A percentile compares a stretch with the other conserved stretches of the same genome.
These are phyloP conservation scores for Prosapia bicincta DNA, from an alignment of 2,888 invertebrate species.

Conservation along the genomic window DNA sequence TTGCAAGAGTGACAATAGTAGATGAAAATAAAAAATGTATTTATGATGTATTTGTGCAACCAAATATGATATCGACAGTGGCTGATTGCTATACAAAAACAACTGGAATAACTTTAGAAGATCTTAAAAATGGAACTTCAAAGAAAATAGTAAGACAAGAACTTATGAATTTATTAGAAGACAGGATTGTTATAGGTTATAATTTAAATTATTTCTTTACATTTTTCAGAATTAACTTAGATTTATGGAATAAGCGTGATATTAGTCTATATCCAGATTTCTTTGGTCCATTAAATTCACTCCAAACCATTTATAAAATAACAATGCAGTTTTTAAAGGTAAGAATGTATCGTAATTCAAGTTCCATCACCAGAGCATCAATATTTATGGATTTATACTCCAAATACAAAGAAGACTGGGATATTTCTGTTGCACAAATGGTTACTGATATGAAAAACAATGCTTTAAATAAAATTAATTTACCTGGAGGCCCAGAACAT, in stretches of 20 bases:
- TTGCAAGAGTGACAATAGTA: neutral
- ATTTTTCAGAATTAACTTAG: neutral
- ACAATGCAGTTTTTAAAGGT: neutral
- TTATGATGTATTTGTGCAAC: neutral
- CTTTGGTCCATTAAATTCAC: neutral
- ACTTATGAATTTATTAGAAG: neutral
- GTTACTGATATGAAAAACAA: neutral
- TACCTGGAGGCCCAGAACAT: neutral
- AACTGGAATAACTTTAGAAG: neutral
- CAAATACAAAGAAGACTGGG: neutral
- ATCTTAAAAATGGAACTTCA: neutral
- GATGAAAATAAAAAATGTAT: neutral
- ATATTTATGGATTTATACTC: neutral
- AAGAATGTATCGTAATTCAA: neutral
- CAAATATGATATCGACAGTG: neutral
- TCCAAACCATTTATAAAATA: neutral
- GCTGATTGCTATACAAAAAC: neutral
- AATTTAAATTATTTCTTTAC: neutral
- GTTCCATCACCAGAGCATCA: neutral
- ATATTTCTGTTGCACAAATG: neutral
- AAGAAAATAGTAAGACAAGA: neutral
- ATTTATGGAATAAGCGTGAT: neutral
- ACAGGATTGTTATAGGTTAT: neutral
- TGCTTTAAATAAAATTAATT: neutral
- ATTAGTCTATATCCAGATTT: neutral